Evolutionary conservation across 2,797 vertebrate species (phyloP), one percentile per base, ranked within the genome.

Genomic region (Pelobates cultripes): DNA sequence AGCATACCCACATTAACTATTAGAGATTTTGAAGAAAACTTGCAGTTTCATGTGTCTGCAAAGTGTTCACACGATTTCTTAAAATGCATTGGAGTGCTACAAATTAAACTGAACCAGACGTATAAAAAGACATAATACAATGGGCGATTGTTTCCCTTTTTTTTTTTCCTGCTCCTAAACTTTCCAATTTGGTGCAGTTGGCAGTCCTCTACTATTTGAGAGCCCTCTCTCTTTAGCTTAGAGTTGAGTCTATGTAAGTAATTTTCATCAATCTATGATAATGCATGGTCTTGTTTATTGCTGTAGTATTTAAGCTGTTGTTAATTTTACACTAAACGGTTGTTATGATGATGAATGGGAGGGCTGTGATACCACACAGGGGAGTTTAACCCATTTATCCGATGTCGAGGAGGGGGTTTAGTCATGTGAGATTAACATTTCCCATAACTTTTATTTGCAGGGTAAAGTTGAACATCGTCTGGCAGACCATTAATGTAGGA

Each of bases 321-420:
- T 94, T 94, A 94, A 93, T 94, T 94, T 93, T 92, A 92, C 90
- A 92, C 89, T 93, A 91, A 94, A 92, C 85, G 86, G 89, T 89
- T 92, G 91, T 92, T 94, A 91, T 89, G 87, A 92, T 90, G 91
- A 93, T 93, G 89, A 92, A 92, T 91, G 88, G 85, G 87, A 79
- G 89, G 85, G 82, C 72, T 44, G 72, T 72, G 89, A 91, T 90
- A 86, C 87, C 81, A 84, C 89, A 90, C 91, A 79, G 67, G 90
- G 92, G 92, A 93, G 83, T 86, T 72, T 12, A 84, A 81, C 71
- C 84, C 81, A 69, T 85, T 88, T 88, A 87, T 85, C 74, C 86
- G 76, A 83, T 79, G 83, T 78, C 71, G 83, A 85, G 82, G 73
- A 78, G 81, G 10, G 78, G 70, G 68, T 28, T 61, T 76, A 69